These are phyloP conservation scores for Mellilla xanthometata DNA, from an alignment of 2,888 invertebrate genomes.

Conservation along the genomic window DNA sequence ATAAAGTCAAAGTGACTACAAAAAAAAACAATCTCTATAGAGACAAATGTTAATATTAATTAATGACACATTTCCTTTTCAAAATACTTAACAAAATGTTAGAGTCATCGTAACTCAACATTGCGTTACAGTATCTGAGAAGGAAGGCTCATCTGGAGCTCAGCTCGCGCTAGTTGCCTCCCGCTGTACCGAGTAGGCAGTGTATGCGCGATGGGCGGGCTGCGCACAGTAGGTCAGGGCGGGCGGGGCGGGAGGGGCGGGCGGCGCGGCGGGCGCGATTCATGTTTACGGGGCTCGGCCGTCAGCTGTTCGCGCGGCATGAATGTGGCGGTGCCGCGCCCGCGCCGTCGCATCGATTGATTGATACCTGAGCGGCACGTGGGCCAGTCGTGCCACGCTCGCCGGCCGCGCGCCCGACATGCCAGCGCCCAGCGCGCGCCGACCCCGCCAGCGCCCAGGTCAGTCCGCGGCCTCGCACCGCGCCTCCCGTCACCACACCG, in stretches of 20 bases:
- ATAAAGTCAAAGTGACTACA: no score
- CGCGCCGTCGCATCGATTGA: constrained; percentile 73
- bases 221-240: constrained; percentile 52
- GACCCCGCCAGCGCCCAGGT: constrained; percentile 33
- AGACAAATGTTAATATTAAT: no score
- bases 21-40: no score
- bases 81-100: no score
- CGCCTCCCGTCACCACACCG: constrained; percentile 45
- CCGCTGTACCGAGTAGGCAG: neutral
- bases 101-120: no score
- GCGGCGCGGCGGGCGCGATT: constrained; percentile 59
- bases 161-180: no score
- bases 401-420: constrained; percentile 59
- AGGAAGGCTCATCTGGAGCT: no score
- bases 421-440: constrained; percentile 41
- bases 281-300: constrained; percentile 76
- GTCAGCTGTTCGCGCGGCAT: constrained; percentile 78
- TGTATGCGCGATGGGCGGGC: constrained; percentile 12
- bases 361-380: constrained; percentile 69
- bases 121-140: no score
- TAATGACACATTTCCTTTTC: no score
- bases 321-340: constrained; percentile 70
- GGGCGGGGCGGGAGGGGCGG: no score
- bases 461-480: constrained; percentile 25
- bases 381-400: constrained; percentile 64